These are phyloP conservation scores for Polyommatus iphigenia DNA, from an alignment of 2,888 invertebrate species.

Conservation along the genomic window DNA sequence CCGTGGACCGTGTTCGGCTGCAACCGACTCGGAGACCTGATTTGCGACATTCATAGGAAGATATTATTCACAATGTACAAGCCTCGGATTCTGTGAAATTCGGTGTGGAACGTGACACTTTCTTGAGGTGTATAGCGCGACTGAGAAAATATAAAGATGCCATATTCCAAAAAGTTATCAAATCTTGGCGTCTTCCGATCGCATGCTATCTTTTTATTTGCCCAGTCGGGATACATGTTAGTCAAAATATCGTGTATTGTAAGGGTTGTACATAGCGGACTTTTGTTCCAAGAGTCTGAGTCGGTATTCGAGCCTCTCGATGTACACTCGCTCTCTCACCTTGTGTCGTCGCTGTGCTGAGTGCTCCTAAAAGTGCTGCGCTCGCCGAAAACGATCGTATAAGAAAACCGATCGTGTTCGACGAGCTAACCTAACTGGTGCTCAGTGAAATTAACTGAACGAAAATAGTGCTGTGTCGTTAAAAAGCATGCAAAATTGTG, in stretches of 20 bases:
- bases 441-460: conserved; percentile 76
- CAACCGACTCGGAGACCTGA: conserved; percentile 39
- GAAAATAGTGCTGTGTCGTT: conserved; percentile 78
- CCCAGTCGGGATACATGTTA: conserved; percentile 15
- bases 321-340: conserved; percentile 79
- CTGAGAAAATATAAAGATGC: neutral
- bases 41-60: conserved; percentile 24
- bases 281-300: conserved; percentile 38
- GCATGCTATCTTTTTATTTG: neutral
- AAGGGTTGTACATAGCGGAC: conserved; percentile 38
- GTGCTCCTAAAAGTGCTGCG: conserved; percentile 76
- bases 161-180: neutral
- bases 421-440: conserved; percentile 73
- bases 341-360: conserved; percentile 78
- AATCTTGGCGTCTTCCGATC: neutral
- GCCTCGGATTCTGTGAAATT: conserved; percentile 33
- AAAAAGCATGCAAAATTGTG: conserved; percentile 80
- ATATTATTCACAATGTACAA: conserved; percentile 36
- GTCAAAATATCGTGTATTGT: conserved; percentile 15
- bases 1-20: conserved; percentile 66
- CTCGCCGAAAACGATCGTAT: conserved; percentile 55
- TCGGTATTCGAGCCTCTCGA: conserved; percentile 39
- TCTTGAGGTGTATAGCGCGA: neutral
- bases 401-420: conserved; percentile 50
- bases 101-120: conserved; percentile 28